phyloP scores from a whole-genome alignment of 2,797 vertebrate species.

The Jordanella pulchra region DNA sequence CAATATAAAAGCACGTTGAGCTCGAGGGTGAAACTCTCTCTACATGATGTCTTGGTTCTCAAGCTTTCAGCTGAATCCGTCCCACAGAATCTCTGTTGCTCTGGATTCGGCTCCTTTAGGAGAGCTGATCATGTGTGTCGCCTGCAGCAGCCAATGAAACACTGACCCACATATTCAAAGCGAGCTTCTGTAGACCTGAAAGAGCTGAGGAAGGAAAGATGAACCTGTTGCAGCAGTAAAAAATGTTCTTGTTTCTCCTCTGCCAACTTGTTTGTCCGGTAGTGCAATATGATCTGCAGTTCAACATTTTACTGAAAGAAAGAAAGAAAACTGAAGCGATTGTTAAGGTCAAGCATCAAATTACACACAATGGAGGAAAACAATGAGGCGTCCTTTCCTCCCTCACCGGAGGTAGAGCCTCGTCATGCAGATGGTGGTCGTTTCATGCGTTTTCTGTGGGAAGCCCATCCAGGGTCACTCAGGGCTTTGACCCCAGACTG shows the following conservation, averaged over 20 bases:
- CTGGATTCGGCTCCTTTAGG: slow-evolving; percentile 7
- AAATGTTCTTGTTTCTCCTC: slow-evolving; percentile 23
- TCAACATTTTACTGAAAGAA: slow-evolving; percentile 9
- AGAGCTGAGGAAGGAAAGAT: slow-evolving; percentile 39
- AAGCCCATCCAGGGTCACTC: background rate
- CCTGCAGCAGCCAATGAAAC: slow-evolving; percentile 36
- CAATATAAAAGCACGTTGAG: background rate
- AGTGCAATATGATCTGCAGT: slow-evolving; percentile 48
- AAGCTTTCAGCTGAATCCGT: slow-evolving; percentile 40
- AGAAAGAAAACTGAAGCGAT: slow-evolving; percentile 31
- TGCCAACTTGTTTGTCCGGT: slow-evolving; percentile 56
- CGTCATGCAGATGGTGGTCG: slow-evolving; percentile 26
- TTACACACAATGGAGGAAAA: slow-evolving; percentile 26
- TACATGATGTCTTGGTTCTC: slow-evolving; percentile 43
- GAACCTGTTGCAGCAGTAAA: slow-evolving; percentile 35
- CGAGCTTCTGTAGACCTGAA: slow-evolving; percentile 38
- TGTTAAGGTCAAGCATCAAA: slow-evolving; percentile 42
- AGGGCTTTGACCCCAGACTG: background rate
- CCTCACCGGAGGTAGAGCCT: slow-evolving; percentile 25
- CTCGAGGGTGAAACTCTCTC: slow-evolving; percentile 15
- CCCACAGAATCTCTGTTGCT: slow-evolving; percentile 31
- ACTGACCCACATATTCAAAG: slow-evolving; percentile 63
- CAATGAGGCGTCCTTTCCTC: background rate
- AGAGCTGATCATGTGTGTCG: slow-evolving; percentile 48
- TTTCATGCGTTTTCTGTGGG: slow-evolving; percentile 13